Evolutionary conservation across 2,797 vertebrate genomes (phyloP).

Genomic region (Picus viridis): DNA sequence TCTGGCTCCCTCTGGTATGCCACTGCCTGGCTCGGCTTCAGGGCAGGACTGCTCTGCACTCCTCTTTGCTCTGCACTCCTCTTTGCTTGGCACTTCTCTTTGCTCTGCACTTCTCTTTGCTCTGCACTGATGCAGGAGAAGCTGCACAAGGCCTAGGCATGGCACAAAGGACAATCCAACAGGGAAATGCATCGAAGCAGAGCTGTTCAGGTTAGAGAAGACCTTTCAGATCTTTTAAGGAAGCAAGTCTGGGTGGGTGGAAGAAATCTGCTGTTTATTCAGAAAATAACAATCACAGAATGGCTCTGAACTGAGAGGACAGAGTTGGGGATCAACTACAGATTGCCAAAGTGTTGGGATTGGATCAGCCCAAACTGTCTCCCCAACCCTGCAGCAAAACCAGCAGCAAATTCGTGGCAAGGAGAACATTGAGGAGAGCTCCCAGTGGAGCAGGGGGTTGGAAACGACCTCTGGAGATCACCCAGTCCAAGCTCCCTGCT

Average conservation of each 20-base stretch:
- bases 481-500: no score
- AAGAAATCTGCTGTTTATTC: no score
- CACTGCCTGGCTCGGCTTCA: neutral
- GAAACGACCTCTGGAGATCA: no score
- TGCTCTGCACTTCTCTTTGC: neutral
- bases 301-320: neutral
- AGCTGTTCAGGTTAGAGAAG: neutral
- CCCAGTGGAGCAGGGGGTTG: neutral
- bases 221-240: neutral
- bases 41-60: neutral
- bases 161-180: neutral
- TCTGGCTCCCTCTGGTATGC: neutral
- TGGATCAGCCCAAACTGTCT: neutral
- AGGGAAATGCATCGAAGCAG: neutral
- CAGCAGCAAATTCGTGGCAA: neutral
- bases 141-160: accelerated
- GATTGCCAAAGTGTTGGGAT: neutral
- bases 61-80: accelerated
- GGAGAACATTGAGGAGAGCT: neutral
- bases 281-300: no score
- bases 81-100: no score
- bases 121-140: accelerated
- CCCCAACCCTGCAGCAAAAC: neutral
- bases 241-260: no score
- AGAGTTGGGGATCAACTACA: neutral